Percentiles rank a stretch among this genome's conserved stretches.
Conservation (phyloP, 2,888 invertebrate genomes). For the Andrena bucephala region DNA sequence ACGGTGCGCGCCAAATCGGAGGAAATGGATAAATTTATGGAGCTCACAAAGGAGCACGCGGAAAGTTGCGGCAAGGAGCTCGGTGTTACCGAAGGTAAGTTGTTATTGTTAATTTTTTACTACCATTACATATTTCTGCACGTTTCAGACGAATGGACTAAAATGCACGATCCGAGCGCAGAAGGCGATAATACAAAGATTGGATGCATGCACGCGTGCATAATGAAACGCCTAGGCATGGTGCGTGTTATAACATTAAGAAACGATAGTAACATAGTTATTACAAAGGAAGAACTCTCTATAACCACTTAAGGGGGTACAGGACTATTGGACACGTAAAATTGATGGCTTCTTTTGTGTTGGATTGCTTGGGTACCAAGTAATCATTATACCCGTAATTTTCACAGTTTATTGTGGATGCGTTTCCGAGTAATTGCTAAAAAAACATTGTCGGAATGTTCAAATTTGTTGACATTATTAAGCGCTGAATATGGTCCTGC, state of each 20-base stretch:
- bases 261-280: background rate
- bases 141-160: background rate
- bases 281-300: no score
- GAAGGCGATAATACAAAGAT: background rate
- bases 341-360: no score
- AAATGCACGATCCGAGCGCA: no score
- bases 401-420: no score
- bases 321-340: no score
- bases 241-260: constrained; percentile 25
- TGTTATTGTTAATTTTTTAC: background rate
- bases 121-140: background rate
- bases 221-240: background rate
- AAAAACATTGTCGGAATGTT: no score
- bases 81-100: background rate
- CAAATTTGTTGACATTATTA: no score
- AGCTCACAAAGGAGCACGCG: background rate
- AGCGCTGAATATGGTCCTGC: no score
- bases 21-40: fast-evolving
- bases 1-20: background rate
- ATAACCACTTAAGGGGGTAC: no score
- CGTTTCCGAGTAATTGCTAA: no score
- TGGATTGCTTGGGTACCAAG: no score
- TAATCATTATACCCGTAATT: no score
- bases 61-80: background rate
- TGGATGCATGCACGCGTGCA: constrained; percentile 24